Base-by-base conservation (phyloP, 1,140 invertebrate species). In the Musca domestica region DNA sequence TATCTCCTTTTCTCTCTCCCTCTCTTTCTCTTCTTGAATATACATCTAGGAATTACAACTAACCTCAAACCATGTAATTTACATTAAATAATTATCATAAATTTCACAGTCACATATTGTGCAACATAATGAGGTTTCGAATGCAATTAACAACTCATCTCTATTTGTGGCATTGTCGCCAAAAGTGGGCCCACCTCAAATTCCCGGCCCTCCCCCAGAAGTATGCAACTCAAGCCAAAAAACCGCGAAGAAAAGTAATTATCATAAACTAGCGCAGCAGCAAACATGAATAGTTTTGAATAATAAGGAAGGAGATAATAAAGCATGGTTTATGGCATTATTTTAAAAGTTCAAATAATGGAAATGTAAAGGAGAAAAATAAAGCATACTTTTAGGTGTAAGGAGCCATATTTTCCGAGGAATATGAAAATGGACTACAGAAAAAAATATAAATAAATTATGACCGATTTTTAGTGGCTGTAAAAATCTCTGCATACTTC, bases 211-310 rank as follows among this genome's bases (percentile, higher is more conserved):
- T 25, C 54, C 17, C 14, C 30, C 27, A 34, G 12, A 61, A 61
- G 9, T 61, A 27, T 61, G 19, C 9, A 61, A 19, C 56, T 61
- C 56, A 41, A 34, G 56, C 56, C 56, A 61, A 34, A 61, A n/a
- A 61, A 61, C 56, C 56, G 56, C 56, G 56, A 61, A 41, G 27
- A 61, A 61, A 61, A 61, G 56, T 61, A 61, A 61, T 61, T 61
- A 61, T 61, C 56, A 34, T 61, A 61, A 61, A 61, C 56, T 41
- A 61, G 34, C 25, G 30, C 10, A 34, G 9, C n/a, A 34, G 54
- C n/a, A 22, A 58, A 27, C 9, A 58, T n/a, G 23, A 58, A 61
- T 34, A 19, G 30, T 41, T 41, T 41, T n/a, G 9, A 6, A 34
- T 12, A 41, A 34, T n/a, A 41, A 41, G 34, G 48, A 61, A 12